Percentiles rank a stretch among this genome's conserved stretches.
These are phyloP conservation scores for Glandiceps talaboti DNA, from an alignment of 53 echinoderm and acorn worm genomes.

Conservation along the genomic window DNA sequence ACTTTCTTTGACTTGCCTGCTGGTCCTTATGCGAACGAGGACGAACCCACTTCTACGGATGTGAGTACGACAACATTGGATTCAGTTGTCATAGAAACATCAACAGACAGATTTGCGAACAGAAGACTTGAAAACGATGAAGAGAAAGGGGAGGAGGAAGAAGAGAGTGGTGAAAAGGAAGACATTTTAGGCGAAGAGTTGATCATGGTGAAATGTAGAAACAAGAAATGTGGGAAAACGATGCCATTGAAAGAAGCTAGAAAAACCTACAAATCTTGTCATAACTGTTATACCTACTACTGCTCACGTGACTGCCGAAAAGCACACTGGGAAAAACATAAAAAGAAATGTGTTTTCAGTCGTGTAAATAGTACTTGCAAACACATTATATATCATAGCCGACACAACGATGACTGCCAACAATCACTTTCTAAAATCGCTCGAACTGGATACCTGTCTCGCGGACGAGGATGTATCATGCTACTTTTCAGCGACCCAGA, in stretches of 20 bases:
- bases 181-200: slow-evolving; percentile 16
- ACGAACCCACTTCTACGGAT: background rate
- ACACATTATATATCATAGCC: slow-evolving; percentile 72
- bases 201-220: slow-evolving; percentile 72
- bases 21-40: slow-evolving; percentile 3
- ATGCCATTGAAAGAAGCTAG: slow-evolving; percentile 55
- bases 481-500: slow-evolving; percentile 56
- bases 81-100: slow-evolving; percentile 1
- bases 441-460: slow-evolving; percentile 57
- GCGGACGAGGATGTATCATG: slow-evolving; percentile 61
- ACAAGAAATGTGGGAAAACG: slow-evolving; percentile 57
- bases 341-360: slow-evolving; percentile 75
- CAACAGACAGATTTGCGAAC: background rate
- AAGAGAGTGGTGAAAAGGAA: slow-evolving; percentile 12
- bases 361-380: slow-evolving; percentile 83
- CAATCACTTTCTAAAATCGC: slow-evolving; percentile 58
- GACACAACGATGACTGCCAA: slow-evolving; percentile 59
- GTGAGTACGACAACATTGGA: slow-evolving; percentile 28
- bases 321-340: slow-evolving; percentile 72
- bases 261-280: slow-evolving; percentile 83
- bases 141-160: background rate
- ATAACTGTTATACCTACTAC: slow-evolving; percentile 96
- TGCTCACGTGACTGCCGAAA: slow-evolving; percentile 79
- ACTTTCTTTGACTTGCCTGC: background rate
- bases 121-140: background rate